Conservation (phyloP, 2,888 invertebrate genomes). For the Pollenia angustigena region DNA sequence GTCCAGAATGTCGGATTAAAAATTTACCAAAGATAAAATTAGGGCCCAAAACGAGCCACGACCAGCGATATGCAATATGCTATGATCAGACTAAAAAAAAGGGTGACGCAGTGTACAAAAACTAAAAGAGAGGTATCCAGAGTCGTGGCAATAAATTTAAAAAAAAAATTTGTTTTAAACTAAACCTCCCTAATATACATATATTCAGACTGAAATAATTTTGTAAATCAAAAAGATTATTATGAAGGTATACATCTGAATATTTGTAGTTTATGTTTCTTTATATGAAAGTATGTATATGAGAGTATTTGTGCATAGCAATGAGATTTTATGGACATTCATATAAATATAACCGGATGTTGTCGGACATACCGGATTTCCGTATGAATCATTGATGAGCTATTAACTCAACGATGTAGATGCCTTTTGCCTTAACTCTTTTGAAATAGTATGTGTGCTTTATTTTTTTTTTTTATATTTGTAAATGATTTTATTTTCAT, state of each 20-base stretch:
- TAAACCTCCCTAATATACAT: background rate
- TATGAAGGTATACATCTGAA: background rate
- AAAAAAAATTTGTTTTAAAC: no score
- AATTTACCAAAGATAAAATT: no score
- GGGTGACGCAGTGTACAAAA: no score
- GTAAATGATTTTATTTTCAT: constrained; percentile 56
- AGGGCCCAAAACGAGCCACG: no score
- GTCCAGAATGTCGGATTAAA: no score
- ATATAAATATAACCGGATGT: constrained; percentile 79
- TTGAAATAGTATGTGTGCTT: constrained; percentile 6
- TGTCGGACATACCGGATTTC: constrained; percentile 84
- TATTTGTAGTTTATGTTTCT: no score
- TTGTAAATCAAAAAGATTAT: constrained; percentile 56
- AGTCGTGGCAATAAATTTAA: no score
- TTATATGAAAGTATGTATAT: background rate
- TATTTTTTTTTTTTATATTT: constrained; percentile 39
- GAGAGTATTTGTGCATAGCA: constrained; percentile 1
- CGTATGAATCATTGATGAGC: constrained; percentile 84
- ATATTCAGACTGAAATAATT: constrained; percentile 38
- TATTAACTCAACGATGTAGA: constrained; percentile 81
- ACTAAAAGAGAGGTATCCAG: no score
- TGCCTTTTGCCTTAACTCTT: constrained; percentile 36
- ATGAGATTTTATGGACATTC: constrained; percentile 20
- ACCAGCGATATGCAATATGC: no score
- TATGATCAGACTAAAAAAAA: no score